Evolutionary conservation across 2,888 invertebrate species (phyloP).

Genomic region (Pollenia labialis): DNA sequence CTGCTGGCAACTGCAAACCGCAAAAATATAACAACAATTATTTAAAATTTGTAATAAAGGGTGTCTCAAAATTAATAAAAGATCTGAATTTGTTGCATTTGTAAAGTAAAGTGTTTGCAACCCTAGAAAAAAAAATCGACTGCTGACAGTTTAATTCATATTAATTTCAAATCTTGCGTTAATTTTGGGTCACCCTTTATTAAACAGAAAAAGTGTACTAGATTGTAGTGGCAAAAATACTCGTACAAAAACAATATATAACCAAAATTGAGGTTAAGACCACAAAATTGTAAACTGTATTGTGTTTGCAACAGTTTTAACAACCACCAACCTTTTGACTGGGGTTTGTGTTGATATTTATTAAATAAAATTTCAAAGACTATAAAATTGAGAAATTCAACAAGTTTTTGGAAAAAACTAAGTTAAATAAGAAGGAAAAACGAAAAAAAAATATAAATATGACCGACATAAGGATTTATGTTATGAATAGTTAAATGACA

Average conservation of each 20-base stretch:
- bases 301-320: constrained; percentile 14
- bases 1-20: constrained; percentile 15
- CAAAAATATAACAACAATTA: constrained; percentile 10
- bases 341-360: neutral
- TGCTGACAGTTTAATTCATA: no score
- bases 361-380: neutral
- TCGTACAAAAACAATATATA: constrained; percentile 23
- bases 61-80: no score
- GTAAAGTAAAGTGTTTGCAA: no score
- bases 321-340: constrained; percentile 42
- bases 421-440: neutral
- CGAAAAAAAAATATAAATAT: no score
- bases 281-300: constrained; percentile 30
- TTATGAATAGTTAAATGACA: no score
- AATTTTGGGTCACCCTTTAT: neutral
- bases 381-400: constrained; percentile 13
- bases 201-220: neutral
- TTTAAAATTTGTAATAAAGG: neutral
- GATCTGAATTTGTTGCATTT: no score
- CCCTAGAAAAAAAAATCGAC: no score
- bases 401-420: constrained; percentile 1
- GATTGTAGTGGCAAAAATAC: constrained; percentile 6
- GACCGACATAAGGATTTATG: no score
- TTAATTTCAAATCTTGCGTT: no score
- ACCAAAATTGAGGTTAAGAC: constrained; percentile 54